These are phyloP conservation scores for Schizopygopsis malacanthus DNA, from an alignment of 2,797 vertebrate species.

Conservation along the genomic window DNA sequence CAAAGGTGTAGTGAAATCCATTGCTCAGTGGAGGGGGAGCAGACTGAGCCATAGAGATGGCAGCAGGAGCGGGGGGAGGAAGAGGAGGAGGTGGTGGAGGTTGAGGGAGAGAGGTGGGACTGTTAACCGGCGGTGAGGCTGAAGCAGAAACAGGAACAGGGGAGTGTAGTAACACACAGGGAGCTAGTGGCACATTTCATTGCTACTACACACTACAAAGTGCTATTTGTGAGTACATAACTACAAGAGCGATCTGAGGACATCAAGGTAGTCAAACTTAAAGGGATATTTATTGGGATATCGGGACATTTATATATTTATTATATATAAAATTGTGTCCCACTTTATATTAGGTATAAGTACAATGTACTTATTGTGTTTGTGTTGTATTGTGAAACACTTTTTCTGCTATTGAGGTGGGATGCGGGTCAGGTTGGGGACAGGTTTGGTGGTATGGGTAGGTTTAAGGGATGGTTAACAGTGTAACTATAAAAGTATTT, in stretches of 20 bases:
- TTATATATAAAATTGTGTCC: neutral
- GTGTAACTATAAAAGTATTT: neutral
- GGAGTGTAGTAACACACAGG: conserved; percentile 66
- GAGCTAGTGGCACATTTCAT: conserved; percentile 29
- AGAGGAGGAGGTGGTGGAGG: conserved; percentile 81
- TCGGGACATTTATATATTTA: no score
- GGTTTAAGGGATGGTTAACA: neutral
- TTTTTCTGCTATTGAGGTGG: neutral
- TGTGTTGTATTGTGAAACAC: neutral
- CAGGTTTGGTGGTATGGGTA: neutral
- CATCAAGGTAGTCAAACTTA: neutral
- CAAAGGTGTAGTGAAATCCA: conserved; percentile 99
- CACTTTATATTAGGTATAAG: neutral
- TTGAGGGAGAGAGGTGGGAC: conserved; percentile 80
- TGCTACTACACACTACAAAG: conserved; percentile 12
- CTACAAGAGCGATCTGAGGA: neutral
- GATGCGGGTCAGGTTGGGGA: neutral
- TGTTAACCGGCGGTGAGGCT: conserved; percentile 87
- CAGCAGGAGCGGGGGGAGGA: conserved; percentile 78
- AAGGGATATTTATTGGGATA: neutral
- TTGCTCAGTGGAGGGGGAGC: conserved; percentile 90
- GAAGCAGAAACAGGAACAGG: conserved; percentile 79
- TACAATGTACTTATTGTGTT: neutral
- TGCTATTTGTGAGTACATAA: neutral
- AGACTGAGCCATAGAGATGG: conserved; percentile 76